Conservation (phyloP, 2,888 invertebrate genomes). For the Agrotis segetum region DNA sequence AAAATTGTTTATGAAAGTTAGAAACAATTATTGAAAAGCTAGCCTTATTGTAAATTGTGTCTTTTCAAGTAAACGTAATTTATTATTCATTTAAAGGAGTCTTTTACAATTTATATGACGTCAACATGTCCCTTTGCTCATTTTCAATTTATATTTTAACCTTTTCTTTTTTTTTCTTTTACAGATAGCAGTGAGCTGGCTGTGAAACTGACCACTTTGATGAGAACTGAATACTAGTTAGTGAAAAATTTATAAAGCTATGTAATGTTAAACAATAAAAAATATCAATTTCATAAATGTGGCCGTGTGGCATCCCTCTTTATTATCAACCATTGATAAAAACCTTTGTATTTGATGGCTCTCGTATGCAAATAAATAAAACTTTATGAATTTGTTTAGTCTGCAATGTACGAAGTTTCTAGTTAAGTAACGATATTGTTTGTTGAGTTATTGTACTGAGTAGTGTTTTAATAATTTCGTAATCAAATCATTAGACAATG, state of each 20-base stretch:
- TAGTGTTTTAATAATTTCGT: neutral
- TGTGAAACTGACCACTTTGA: constrained; percentile 72
- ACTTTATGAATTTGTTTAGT: neutral
- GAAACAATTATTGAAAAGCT: neutral
- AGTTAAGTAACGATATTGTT: constrained; percentile 17
- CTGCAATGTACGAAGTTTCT: constrained; percentile 31
- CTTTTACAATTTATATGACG: neutral
- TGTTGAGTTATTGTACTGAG: too few relatives aligned
- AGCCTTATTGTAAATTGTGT: neutral
- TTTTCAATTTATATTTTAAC: neutral
- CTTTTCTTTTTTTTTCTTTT: constrained; percentile 59
- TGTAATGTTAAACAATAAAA: constrained; percentile 66
- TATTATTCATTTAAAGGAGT: neutral
- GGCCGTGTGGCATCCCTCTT: constrained; percentile 50
- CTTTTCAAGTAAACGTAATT: neutral
- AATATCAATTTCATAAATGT: constrained; percentile 67
- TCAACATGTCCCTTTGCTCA: neutral
- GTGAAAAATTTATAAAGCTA: constrained; percentile 71
- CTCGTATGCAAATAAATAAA: constrained; percentile 26
- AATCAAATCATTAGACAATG: neutral
- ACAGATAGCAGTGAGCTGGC: constrained; percentile 82
- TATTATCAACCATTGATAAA: constrained; percentile 46
- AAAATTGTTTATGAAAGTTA: neutral
- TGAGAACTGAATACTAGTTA: constrained; percentile 81
- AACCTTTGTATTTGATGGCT: constrained; percentile 43